Evolutionary conservation across 2,113 vertebrate species (phyloP).

Genomic region (Oryzias celebensis): DNA sequence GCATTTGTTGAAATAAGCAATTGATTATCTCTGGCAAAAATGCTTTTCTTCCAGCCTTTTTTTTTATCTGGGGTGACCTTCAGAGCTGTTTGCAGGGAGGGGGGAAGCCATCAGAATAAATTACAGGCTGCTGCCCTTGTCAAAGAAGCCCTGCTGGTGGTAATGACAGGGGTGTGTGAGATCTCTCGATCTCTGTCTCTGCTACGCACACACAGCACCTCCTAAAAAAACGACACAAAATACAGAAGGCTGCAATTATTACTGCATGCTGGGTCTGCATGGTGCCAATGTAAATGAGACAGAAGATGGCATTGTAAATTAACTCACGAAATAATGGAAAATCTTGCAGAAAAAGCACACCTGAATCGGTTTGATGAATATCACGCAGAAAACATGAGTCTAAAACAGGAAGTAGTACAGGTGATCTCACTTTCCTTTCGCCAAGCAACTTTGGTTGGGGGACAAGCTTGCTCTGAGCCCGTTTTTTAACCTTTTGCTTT

Average conservation of each 20-base stretch:
- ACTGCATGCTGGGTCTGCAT: slow-evolving; percentile 11
- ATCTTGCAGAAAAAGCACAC: slow-evolving; percentile 17
- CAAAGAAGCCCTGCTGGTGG: slow-evolving; percentile 55
- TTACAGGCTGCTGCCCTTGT: slow-evolving; percentile 58
- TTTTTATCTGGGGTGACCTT: slow-evolving; percentile 63
- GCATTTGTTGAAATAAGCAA: slow-evolving; percentile 53
- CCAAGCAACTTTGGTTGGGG: background rate
- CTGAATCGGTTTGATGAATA: slow-evolving; percentile 20
- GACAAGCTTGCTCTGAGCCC: slow-evolving; percentile 6
- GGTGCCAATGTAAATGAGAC: slow-evolving; percentile 35
- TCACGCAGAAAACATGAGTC: slow-evolving; percentile 18
- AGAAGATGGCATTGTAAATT: slow-evolving; percentile 36
- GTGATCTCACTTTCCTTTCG: slow-evolving; percentile 22
- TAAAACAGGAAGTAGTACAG: background rate
- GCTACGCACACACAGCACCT: slow-evolving; percentile 15
- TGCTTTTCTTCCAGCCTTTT: slow-evolving; percentile 54
- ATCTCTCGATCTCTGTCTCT: slow-evolving; percentile 14
- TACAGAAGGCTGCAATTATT: slow-evolving; percentile 28
- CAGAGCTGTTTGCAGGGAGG: slow-evolving; percentile 32
- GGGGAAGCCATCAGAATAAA: slow-evolving; percentile 63
- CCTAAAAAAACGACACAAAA: slow-evolving; percentile 14
- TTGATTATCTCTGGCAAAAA: slow-evolving; percentile 61
- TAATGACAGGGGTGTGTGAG: slow-evolving; percentile 37
- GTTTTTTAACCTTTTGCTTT: slow-evolving; percentile 13
- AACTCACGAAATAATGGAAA: slow-evolving; percentile 30